A percentile compares a stretch with the other conserved stretches of the same genome.
These are phyloP conservation scores for Rhinoptilus africanus DNA, from an alignment of 2,113 vertebrate species.

Conservation along the genomic window DNA sequence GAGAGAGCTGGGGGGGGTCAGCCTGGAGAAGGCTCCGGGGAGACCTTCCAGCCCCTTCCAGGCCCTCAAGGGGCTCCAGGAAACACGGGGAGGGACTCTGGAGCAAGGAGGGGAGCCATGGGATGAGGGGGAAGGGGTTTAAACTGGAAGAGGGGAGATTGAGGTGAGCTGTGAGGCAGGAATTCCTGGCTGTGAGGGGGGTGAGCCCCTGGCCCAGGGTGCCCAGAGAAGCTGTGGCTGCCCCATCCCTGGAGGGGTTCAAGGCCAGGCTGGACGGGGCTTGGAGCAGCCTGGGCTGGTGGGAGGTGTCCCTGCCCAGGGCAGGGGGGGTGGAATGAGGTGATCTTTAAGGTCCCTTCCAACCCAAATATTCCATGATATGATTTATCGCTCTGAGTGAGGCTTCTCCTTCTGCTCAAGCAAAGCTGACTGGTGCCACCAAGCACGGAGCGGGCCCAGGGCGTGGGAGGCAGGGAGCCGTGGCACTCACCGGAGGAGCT, in stretches of 20 bases:
- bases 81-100: not conserved
- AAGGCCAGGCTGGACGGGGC: not conserved
- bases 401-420: not conserved
- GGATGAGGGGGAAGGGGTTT: rapidly evolving
- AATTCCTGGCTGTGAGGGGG: not conserved
- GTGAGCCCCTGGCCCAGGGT: not conserved
- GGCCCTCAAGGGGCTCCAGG: not conserved
- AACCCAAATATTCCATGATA: not conserved
- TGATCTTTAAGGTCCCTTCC: not conserved
- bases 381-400: not conserved
- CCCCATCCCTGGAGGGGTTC: not conserved
- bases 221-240: not conserved
- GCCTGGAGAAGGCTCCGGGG: not conserved
- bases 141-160: not conserved
- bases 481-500: constrained; percentile 65
- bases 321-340: not conserved
- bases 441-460: rapidly evolving
- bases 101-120: not conserved
- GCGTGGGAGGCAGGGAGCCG: rapidly evolving
- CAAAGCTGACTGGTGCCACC: not conserved
- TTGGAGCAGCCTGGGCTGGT: too few species aligned
- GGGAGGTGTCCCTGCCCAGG: not conserved
- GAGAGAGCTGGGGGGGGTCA: not conserved
- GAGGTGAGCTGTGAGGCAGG: not conserved
- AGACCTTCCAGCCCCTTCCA: not conserved